Evolutionary conservation across 2,888 invertebrate species (phyloP).

Genomic region (Rhingia campestris): DNA sequence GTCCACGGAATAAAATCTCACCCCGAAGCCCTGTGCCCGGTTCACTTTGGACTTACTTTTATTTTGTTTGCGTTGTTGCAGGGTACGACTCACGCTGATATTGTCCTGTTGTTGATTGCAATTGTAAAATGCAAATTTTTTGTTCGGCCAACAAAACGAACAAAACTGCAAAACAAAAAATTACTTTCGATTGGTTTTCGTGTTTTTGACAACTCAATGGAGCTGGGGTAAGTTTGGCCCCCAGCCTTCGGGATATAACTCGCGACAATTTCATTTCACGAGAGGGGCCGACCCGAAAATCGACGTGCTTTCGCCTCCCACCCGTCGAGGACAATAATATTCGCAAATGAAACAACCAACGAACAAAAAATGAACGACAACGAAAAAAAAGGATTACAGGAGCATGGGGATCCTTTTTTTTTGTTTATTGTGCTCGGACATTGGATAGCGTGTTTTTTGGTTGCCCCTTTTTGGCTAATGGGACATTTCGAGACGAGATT

Average conservation of each 20-base stretch:
- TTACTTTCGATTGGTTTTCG: slow-evolving; percentile 67
- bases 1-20: slow-evolving; percentile 29
- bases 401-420: slow-evolving; percentile 38
- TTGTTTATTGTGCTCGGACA: slow-evolving; percentile 13
- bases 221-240: not conserved
- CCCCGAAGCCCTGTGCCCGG: not conserved
- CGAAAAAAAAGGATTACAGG: slow-evolving; percentile 44
- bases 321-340: slow-evolving; percentile 58
- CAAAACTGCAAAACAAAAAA: slow-evolving; percentile 20
- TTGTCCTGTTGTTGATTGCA: slow-evolving; percentile 71
- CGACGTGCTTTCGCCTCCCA: not conserved
- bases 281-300: not conserved
- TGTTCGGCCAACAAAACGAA: slow-evolving; percentile 6
- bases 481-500: slow-evolving; percentile 71
- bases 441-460: slow-evolving; percentile 12
- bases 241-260: slow-evolving; percentile 45
- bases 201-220: slow-evolving; percentile 70
- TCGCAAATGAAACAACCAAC: slow-evolving; percentile 40
- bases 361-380: slow-evolving; percentile 1
- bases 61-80: not conserved
- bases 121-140: slow-evolving; percentile 73
- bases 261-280: slow-evolving; percentile 68
- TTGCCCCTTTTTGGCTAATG: slow-evolving; percentile 45
- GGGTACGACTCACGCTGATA: slow-evolving; percentile 43
- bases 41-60: no score